These are phyloP conservation scores for Ooceraea biroi DNA, from an alignment of 1,140 invertebrate genomes.

Conservation along the genomic window DNA sequence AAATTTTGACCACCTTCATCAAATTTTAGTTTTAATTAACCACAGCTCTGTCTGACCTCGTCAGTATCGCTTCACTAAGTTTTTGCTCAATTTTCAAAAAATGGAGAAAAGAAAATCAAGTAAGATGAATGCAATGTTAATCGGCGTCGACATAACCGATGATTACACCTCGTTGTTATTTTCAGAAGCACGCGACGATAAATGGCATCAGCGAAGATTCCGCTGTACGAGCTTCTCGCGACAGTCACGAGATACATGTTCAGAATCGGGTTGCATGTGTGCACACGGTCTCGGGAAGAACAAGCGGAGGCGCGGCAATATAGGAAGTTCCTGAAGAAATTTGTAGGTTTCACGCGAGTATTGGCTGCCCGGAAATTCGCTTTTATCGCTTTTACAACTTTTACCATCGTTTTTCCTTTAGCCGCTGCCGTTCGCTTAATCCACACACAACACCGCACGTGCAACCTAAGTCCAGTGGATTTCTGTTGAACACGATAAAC, in stretches of 20 bases:
- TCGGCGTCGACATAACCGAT: not conserved
- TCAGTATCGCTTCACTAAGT: too few species aligned
- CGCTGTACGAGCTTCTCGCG: constrained; percentile 4
- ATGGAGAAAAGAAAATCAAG: too few species aligned
- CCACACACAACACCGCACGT: not conserved
- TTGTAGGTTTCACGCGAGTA: not conserved
- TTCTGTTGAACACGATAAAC: constrained; percentile 8
- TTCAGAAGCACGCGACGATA: not conserved
- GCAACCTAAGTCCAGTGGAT: constrained; percentile 23
- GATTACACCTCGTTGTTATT: not conserved
- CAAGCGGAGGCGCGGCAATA: not conserved
- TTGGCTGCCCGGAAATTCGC: constrained; percentile 5
- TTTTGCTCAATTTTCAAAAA: too few species aligned
- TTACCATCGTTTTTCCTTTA: not conserved
- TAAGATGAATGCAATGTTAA: too few species aligned
- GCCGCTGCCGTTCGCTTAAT: not conserved
- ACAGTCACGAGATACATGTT: not conserved
- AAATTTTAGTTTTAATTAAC: too few species aligned
- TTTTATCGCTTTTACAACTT: not conserved
- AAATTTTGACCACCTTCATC: too few species aligned
- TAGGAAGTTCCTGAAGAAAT: not conserved
- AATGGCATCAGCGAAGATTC: not conserved
- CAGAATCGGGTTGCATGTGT: not conserved
- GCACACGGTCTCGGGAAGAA: not conserved
- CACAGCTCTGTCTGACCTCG: too few species aligned